These are phyloP conservation scores for Dasypogon diadema DNA, from an alignment of 2,888 invertebrate genomes.

Conservation along the genomic window DNA sequence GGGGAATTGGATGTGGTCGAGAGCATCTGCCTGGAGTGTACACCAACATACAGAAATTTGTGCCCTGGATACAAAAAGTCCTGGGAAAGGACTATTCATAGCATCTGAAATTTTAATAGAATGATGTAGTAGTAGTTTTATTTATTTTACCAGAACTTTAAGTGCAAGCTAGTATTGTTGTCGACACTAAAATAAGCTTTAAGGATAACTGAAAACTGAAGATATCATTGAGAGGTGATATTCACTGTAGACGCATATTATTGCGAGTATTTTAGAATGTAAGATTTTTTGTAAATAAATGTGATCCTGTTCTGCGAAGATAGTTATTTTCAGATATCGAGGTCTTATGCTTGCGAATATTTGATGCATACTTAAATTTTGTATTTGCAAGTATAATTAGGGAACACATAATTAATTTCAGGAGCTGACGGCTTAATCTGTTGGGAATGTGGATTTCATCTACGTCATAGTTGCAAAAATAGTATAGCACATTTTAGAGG, in stretches of 20 bases:
- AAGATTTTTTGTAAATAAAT: conserved; percentile 33
- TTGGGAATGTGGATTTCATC: no score
- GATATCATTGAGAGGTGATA: conserved; percentile 54
- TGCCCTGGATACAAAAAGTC: conserved; percentile 91
- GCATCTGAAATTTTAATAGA: conserved; percentile 5
- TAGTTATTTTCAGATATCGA: no score
- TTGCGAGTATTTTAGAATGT: conserved; percentile 51
- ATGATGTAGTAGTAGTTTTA: conserved; percentile 11
- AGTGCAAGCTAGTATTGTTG: conserved; percentile 22
- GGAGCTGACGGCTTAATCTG: no score
- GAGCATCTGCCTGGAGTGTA: conserved; percentile 92
- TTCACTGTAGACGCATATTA: conserved; percentile 56
- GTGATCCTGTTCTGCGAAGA: conserved; percentile 11
- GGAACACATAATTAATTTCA: no score
- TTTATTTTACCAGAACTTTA: conserved; percentile 40
- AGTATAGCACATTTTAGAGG: no score
- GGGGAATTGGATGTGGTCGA: conserved; percentile 92
- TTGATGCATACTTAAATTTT: no score
- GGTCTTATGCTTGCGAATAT: no score
- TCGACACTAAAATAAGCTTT: conserved; percentile 28
- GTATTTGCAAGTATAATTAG: no score
- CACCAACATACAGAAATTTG: conserved; percentile 92
- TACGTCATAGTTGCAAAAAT: no score
- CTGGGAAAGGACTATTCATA: conserved; percentile 71
- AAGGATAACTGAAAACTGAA: conserved; percentile 23